Evolutionary conservation across 2,888 invertebrate species (phyloP).

Genomic region (Ellobium chinense): DNA sequence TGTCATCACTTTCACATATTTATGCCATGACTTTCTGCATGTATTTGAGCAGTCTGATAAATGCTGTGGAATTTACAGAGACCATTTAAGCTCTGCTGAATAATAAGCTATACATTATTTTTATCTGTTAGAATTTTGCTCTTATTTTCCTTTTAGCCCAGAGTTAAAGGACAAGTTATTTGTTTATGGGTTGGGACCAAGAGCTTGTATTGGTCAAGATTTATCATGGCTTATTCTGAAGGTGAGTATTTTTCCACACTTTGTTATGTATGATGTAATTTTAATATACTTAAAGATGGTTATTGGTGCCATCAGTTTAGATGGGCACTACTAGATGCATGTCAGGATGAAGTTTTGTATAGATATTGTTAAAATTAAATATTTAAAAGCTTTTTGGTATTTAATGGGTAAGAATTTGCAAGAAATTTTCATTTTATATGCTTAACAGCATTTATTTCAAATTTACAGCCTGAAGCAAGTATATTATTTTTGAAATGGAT

Average conservation of each 20-base stretch:
- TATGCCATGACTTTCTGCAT: too few relatives aligned
- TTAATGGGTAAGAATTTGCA: not conserved
- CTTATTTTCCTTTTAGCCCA: not conserved
- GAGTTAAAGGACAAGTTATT: constrained; percentile 26
- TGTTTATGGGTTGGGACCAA: constrained; percentile 18
- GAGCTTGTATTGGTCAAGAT: constrained; percentile 30
- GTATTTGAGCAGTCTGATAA: too few relatives aligned
- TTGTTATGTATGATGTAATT: not conserved
- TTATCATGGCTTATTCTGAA: constrained; percentile 55
- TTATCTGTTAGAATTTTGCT: too few relatives aligned
- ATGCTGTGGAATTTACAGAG: too few relatives aligned
- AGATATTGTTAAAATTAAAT: too few relatives aligned
- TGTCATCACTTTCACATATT: too few relatives aligned
- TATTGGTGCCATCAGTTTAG: too few relatives aligned
- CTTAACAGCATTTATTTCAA: not conserved
- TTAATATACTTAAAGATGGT: not conserved
- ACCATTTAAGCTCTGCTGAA: too few relatives aligned
- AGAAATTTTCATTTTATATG: not conserved
- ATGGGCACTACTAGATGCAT: too few relatives aligned
- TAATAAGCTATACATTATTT: too few relatives aligned
- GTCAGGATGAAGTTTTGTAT: too few relatives aligned
- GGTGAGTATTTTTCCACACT: constrained; percentile 53
- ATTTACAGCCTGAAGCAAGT: not conserved
- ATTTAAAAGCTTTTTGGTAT: not conserved
- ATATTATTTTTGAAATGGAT: too few relatives aligned